These are phyloP conservation scores for Pollachius pollachius DNA, from an alignment of 2,113 vertebrate species.

Conservation along the genomic window DNA sequence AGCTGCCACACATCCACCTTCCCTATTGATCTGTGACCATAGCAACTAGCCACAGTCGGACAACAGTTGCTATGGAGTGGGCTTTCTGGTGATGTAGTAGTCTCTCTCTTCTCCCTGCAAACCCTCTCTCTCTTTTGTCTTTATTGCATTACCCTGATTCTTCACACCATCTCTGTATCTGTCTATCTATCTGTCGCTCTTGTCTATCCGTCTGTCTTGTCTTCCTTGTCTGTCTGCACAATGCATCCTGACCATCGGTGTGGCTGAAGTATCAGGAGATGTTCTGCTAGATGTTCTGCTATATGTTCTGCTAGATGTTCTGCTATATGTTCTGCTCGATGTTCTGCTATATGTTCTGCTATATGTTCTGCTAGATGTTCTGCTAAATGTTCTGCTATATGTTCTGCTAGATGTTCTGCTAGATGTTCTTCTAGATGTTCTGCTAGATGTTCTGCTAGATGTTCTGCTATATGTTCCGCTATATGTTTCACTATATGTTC, in stretches of 20 bases:
- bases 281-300: slow-evolving; percentile 38
- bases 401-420: slow-evolving; percentile 51
- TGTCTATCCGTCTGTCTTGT: neutral
- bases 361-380: too few species aligned
- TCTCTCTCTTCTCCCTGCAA: slow-evolving; percentile 7
- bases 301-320: slow-evolving; percentile 43
- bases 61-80: slow-evolving; percentile 52
- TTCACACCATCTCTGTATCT: neutral
- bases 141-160: neutral
- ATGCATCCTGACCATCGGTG: slow-evolving; percentile 12
- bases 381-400: slow-evolving; percentile 36
- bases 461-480: slow-evolving; percentile 21
- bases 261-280: slow-evolving; percentile 10
- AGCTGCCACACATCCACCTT: slow-evolving; percentile 13
- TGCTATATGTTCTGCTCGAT: too few species aligned
- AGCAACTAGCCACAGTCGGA: slow-evolving; percentile 33
- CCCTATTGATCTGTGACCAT: slow-evolving; percentile 55
- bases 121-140: slow-evolving; percentile 3
- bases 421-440: too few species aligned
- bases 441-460: too few species aligned
- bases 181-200: slow-evolving; percentile 1
- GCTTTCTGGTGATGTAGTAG: slow-evolving; percentile 19
- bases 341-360: too few species aligned
- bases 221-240: slow-evolving; percentile 1
- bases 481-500: slow-evolving; percentile 32